phyloP scores from a whole-genome alignment of 2,797 vertebrate genomes.

The Spinus olivaceus region DNA sequence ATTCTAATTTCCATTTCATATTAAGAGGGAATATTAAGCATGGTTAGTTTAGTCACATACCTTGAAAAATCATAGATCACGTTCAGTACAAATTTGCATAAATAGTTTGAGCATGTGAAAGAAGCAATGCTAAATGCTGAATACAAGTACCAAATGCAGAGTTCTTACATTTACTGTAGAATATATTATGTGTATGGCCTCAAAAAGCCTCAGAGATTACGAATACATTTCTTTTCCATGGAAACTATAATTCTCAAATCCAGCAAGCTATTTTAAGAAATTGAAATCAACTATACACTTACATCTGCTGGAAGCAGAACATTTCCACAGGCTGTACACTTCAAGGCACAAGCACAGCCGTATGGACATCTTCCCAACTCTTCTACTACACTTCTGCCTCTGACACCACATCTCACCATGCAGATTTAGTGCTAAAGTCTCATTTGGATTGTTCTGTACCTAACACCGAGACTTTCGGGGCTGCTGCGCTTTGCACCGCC shows the following conservation, averaged over 20 bases:
- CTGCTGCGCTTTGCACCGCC: background rate
- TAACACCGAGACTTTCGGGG: background rate
- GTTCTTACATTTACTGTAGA: slow-evolving; percentile 14
- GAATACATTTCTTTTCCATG: slow-evolving; percentile 57
- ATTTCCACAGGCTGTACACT: slow-evolving; percentile 8
- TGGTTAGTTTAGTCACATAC: background rate
- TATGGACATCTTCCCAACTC: background rate
- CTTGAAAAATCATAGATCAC: slow-evolving; percentile 36
- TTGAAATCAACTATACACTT: slow-evolving; percentile 36
- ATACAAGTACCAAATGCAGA: background rate
- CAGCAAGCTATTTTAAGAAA: slow-evolving; percentile 50
- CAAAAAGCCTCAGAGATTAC: slow-evolving; percentile 59
- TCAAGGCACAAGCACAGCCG: background rate
- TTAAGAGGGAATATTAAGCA: background rate
- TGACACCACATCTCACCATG: background rate
- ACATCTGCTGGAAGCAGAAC: slow-evolving; percentile 23
- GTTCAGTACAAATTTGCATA: slow-evolving; percentile 49
- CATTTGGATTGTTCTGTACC: background rate
- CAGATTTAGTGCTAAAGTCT: background rate
- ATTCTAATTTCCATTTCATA: slow-evolving; percentile 6
- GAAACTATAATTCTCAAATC: slow-evolving; percentile 60
- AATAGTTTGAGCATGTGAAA: background rate
- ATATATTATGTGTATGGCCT: slow-evolving; percentile 30
- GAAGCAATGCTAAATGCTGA: background rate
- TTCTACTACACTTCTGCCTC: background rate